A percentile compares a stretch with the other conserved stretches of the same genome.
Evolutionary conservation across 1,140 invertebrate species (phyloP).

Genomic region (Acromyrmex heyeri): DNA sequence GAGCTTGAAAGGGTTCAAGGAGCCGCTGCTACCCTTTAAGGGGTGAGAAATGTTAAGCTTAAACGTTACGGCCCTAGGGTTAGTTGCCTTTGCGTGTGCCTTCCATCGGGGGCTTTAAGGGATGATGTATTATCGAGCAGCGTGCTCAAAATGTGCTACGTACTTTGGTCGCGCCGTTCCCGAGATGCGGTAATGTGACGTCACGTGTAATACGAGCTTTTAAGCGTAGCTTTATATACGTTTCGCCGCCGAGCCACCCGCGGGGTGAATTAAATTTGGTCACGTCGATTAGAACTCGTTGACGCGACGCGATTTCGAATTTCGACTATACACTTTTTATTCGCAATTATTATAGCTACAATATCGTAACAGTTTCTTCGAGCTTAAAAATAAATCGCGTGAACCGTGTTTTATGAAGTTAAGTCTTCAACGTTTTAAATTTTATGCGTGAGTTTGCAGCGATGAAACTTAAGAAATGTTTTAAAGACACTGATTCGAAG

Average conservation of each 20-base stretch:
- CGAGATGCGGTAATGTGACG: constrained; percentile 69
- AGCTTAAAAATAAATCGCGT: not conserved
- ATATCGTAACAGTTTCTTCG: too few species aligned
- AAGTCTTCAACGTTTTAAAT: not conserved
- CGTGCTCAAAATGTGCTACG: constrained; percentile 81
- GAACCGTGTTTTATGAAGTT: not conserved
- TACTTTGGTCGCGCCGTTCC: constrained; percentile 73
- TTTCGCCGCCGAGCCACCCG: constrained; percentile 35
- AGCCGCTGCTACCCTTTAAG: constrained; percentile 83
- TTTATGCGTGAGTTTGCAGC: constrained; percentile 56
- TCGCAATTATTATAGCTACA: not conserved
- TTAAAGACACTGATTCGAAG: constrained; percentile 76
- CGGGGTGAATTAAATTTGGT: constrained; percentile 59
- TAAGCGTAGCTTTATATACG: constrained; percentile 60
- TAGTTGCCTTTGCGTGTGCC: constrained; percentile 81
- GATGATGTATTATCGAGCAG: constrained; percentile 85
- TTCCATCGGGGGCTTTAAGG: constrained; percentile 81
- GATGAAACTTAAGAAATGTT: constrained; percentile 79
- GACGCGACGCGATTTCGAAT: not conserved
- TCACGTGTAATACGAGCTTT: constrained; percentile 65
- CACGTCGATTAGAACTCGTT: constrained; percentile 59
- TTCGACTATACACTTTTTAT: constrained; percentile 22
- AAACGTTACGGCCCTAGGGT: constrained; percentile 84
- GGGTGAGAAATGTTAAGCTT: constrained; percentile 86
- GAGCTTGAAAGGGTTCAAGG: constrained; percentile 83